Evolutionary conservation across 1,140 invertebrate genomes (phyloP).

Genomic region (Battus philenor): DNA sequence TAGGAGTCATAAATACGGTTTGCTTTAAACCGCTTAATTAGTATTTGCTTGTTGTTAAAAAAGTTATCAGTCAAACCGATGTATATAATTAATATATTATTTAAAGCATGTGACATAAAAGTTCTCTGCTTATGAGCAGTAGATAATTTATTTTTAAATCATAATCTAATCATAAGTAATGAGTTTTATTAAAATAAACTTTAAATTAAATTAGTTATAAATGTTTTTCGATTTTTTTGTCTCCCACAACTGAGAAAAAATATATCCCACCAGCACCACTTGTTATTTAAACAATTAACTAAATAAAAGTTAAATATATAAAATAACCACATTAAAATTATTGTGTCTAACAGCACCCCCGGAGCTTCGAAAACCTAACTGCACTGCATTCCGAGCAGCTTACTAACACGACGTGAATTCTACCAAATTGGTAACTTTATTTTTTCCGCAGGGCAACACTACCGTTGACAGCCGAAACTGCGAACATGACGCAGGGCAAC

Average conservation of each 20-base stretch:
- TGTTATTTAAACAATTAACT: slow-evolving; percentile 50
- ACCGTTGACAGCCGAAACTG: slow-evolving; percentile 81
- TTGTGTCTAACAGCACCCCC: slow-evolving; percentile 60
- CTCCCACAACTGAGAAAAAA: slow-evolving; percentile 18
- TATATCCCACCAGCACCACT: slow-evolving; percentile 53
- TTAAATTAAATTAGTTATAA: neutral
- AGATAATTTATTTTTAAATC: too few relatives aligned
- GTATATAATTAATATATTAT: too few relatives aligned
- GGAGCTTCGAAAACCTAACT: slow-evolving; percentile 41
- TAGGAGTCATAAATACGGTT: neutral
- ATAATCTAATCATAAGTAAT: too few relatives aligned
- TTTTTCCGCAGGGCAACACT: slow-evolving; percentile 81
- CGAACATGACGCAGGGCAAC: slow-evolving; percentile 73
- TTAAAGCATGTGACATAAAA: too few relatives aligned
- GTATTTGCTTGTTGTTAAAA: slow-evolving; percentile 7
- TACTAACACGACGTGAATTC: slow-evolving; percentile 18
- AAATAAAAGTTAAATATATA: slow-evolving; percentile 25
- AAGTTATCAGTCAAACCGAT: too few relatives aligned
- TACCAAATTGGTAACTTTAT: slow-evolving; percentile 22
- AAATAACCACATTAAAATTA: slow-evolving; percentile 19
- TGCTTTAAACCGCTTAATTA: slow-evolving; percentile 9
- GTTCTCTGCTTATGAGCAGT: too few relatives aligned
- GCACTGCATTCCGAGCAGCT: slow-evolving; percentile 29
- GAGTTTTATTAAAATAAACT: neutral
- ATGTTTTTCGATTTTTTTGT: neutral